Evolutionary conservation across 2,888 invertebrate genomes (phyloP).

Genomic region (Acrocera orbiculus): DNA sequence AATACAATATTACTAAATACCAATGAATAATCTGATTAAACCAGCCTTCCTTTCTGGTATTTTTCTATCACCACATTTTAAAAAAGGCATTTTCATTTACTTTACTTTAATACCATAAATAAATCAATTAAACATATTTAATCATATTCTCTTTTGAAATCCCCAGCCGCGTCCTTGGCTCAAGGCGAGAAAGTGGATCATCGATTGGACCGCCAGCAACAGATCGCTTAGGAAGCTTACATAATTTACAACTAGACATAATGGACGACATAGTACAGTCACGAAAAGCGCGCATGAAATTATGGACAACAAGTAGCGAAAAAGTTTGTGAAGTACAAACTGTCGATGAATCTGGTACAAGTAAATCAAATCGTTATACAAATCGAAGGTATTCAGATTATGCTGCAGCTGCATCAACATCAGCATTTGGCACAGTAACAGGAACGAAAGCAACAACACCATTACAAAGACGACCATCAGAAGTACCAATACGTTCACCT

Average conservation of each 20-base stretch:
- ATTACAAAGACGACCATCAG: constrained; percentile 48
- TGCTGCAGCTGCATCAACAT: constrained; percentile 32
- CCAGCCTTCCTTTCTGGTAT: too few relatives aligned
- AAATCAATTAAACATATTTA: too few relatives aligned
- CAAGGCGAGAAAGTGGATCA: constrained; percentile 28
- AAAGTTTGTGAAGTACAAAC: constrained; percentile 69
- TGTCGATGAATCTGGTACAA: constrained; percentile 43
- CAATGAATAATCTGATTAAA: too few relatives aligned
- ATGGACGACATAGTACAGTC: constrained; percentile 78
- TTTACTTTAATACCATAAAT: too few relatives aligned
- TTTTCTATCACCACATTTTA: too few relatives aligned
- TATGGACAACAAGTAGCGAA: constrained; percentile 68
- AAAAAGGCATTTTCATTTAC: too few relatives aligned
- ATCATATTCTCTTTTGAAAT: too few relatives aligned
- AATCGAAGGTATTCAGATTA: constrained; percentile 55
- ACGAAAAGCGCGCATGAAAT: constrained; percentile 63
- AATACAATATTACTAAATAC: too few relatives aligned
- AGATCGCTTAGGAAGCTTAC: constrained; percentile 55
- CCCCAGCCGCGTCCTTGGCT: constrained; percentile 22
- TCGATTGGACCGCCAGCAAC: constrained; percentile 50
- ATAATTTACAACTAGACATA: constrained; percentile 68
- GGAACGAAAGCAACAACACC: constrained; percentile 35
- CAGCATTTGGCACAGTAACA: background rate
- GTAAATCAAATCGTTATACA: constrained; percentile 41
- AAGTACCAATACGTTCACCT: constrained; percentile 38